Base-by-base conservation (phyloP, 2,113 vertebrate species). In the Pseudorhombus dupliciocellatus region DNA sequence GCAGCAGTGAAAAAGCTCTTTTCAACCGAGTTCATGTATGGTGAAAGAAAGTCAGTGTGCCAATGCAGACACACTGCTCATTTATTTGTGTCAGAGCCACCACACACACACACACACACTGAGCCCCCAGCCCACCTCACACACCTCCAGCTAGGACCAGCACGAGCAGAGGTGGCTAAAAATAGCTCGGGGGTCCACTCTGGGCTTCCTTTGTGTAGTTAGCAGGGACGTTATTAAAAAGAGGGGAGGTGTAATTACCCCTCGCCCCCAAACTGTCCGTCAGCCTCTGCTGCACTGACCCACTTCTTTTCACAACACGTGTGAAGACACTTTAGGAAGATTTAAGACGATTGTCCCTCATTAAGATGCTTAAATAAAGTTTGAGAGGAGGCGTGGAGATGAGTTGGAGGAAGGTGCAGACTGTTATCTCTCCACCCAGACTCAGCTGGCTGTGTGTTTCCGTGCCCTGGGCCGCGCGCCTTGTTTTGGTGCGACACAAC, bases 31-130 rank as follows among this genome's bases (percentile, higher is more conserved):
- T 66, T 83, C 80, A 90, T 93, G 89, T 90, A 89, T 90, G 72
- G 87, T 93, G 91, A 93, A 93, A 91, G 92, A 88, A 69, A 78
- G 70, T 81, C 84, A 80, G 88, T 93, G 90, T 93, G 86, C 73
- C 4, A 24, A 24, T 3, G 4, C 58, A 66, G 79, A 79, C 87
- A 91, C 86, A 87, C 83, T 76, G 70, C 86, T 89, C 86, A 91
- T 90, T 92, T 86, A 90, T 89, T 84, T 86, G 79, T 88, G 85
- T 88, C 79, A 84, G 76, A 68, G 46, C 46, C 22, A 57, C 18
- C 61, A 51, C 66, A 55, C 66, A 65, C 59, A 53, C 26, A 70
- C 22, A 59, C 56, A 59, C 66, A 71, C 56, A 63, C 50, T 34
- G 30, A 70, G 58, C 58, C 66, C 48, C 55, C 59, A 70, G 58